Percentiles rank a stretch among this genome's conserved stretches.
These are phyloP conservation scores for Pyrocoelia pectoralis DNA, from an alignment of 2,888 invertebrate genomes.

Conservation along the genomic window DNA sequence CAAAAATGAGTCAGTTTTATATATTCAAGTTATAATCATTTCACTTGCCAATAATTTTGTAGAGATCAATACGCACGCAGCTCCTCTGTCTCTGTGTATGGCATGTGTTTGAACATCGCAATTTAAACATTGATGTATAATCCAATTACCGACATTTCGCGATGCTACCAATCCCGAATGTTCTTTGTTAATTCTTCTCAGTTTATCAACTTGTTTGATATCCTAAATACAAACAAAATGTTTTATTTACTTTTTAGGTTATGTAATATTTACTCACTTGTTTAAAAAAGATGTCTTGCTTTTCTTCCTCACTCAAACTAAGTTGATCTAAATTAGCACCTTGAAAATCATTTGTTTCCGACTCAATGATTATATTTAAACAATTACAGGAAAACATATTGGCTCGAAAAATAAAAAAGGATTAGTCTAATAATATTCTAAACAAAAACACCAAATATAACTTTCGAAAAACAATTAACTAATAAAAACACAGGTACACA, in stretches of 20 bases:
- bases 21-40: background rate
- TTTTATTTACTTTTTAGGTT: slow-evolving; percentile 25
- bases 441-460: slow-evolving; percentile 16
- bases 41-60: slow-evolving; percentile 66
- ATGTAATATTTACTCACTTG: slow-evolving; percentile 62
- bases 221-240: slow-evolving; percentile 56
- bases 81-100: slow-evolving; percentile 65
- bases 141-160: slow-evolving; percentile 68
- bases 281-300: slow-evolving; percentile 72
- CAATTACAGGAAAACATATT: slow-evolving; percentile 78
- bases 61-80: slow-evolving; percentile 64
- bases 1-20: slow-evolving; percentile 30
- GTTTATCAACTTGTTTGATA: slow-evolving; percentile 62
- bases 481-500: slow-evolving; percentile 24
- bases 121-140: slow-evolving; percentile 69
- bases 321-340: slow-evolving; percentile 65
- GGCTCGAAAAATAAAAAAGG: slow-evolving; percentile 1
- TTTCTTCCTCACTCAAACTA: slow-evolving; percentile 67
- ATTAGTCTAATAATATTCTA: slow-evolving; percentile 19
- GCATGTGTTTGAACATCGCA: slow-evolving; percentile 72
- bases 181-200: slow-evolving; percentile 63
- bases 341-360: slow-evolving; percentile 66
- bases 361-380: slow-evolving; percentile 74
- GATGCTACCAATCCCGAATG: slow-evolving; percentile 67
- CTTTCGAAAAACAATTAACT: slow-evolving; percentile 26